Percentiles rank a stretch among this genome's conserved stretches.
These are phyloP conservation scores for Drosophila subobscura DNA, from an alignment of 1,140 invertebrate species.

Conservation along the genomic window DNA sequence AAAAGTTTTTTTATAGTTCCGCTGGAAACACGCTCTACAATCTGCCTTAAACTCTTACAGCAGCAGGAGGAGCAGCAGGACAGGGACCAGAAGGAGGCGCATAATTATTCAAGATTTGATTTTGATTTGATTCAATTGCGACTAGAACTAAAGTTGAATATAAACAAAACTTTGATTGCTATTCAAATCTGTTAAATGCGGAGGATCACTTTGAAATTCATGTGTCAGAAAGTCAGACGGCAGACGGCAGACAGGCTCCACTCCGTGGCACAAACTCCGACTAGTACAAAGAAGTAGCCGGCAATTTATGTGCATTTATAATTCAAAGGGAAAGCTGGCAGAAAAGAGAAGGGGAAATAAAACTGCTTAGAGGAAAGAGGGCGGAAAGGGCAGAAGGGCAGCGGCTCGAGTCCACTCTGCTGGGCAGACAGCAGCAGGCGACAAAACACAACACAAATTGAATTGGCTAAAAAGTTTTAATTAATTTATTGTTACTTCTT, in stretches of 20 bases:
- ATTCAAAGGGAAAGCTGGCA: constrained; percentile 60
- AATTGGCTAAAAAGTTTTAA: constrained; percentile 82
- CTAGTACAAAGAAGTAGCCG: constrained; percentile 20
- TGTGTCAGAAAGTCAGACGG: constrained; percentile 52
- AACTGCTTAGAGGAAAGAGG: constrained; percentile 9
- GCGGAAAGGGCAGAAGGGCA: constrained; percentile 7
- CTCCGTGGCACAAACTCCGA: no score
- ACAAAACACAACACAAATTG: constrained; percentile 76
- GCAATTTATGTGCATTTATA: constrained; percentile 82
- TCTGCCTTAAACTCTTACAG: no score
- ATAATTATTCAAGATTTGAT: no score
- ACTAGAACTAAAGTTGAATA: constrained; percentile 20
- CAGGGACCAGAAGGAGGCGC: no score
- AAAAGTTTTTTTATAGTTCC: no score
- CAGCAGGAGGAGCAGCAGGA: no score
- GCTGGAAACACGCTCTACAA: no score
- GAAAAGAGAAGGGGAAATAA: constrained; percentile 13
- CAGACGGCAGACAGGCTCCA: neutral
- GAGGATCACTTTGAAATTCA: constrained; percentile 74
- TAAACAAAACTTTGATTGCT: constrained; percentile 70
- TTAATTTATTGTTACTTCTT: constrained; percentile 83
- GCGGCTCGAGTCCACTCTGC: neutral
- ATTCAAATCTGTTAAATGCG: constrained; percentile 64
- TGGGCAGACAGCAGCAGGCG: constrained; percentile 14
- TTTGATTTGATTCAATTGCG: constrained; percentile 8